A percentile compares a stretch with the other conserved stretches of the same genome.
phyloP scores from a whole-genome alignment of 2,797 vertebrate species.

The Parotocinclus haroldoi region DNA sequence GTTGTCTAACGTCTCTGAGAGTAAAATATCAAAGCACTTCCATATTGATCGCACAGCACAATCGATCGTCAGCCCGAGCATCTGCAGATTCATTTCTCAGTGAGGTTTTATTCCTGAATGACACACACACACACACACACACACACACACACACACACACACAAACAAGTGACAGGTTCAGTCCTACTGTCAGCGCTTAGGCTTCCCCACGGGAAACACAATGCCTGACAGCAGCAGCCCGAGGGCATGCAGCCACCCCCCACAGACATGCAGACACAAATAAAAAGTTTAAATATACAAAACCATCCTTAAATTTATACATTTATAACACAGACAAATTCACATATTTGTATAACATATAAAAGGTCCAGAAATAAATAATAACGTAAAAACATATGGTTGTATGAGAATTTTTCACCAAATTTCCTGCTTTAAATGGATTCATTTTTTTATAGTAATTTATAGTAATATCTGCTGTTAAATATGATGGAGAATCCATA shows the following conservation, averaged over 20 bases:
- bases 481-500: too few species aligned
- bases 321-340: neutral
- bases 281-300: neutral
- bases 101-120: constrained; percentile 48
- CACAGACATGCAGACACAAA: constrained; percentile 20
- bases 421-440: too few species aligned
- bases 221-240: constrained; percentile 13
- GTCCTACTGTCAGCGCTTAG: constrained; percentile 61
- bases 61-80: constrained; percentile 66
- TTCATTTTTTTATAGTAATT: too few species aligned
- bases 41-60: constrained; percentile 59
- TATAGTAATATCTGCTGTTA: too few species aligned
- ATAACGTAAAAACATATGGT: too few species aligned
- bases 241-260: constrained; percentile 56
- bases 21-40: constrained; percentile 69
- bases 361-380: too few species aligned
- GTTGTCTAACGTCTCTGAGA: constrained; percentile 54
- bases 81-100: constrained; percentile 66
- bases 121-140: constrained; percentile 11
- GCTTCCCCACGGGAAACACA: constrained; percentile 57
- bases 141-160: constrained; percentile 11
- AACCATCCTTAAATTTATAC: constrained; percentile 12
- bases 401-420: too few species aligned
- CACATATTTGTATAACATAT: too few species aligned
- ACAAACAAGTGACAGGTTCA: constrained; percentile 64